A percentile compares a stretch with the other conserved stretches of the same genome.
Evolutionary conservation across 2,888 invertebrate genomes (phyloP).

Genomic region (Tigriopus californicus): DNA sequence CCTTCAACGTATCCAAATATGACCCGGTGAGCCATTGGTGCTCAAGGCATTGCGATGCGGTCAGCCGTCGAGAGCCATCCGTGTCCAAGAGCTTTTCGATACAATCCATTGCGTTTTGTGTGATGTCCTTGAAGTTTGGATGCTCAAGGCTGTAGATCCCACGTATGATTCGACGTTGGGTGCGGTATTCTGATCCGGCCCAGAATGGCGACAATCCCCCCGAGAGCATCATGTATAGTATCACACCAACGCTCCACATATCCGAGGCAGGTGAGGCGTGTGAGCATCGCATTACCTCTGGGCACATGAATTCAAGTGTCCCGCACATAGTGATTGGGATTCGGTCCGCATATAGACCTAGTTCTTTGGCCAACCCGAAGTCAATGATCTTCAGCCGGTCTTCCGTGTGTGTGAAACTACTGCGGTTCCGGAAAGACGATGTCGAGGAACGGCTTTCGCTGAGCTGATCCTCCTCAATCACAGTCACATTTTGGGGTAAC

Average conservation of each 20-base stretch:
- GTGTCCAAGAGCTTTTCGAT: neutral
- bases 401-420: neutral
- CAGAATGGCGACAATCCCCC: constrained; percentile 14
- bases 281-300: constrained; percentile 10
- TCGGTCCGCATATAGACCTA: constrained; percentile 36
- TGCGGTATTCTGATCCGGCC: constrained; percentile 9
- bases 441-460: neutral
- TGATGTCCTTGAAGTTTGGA: neutral
- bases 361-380: constrained; percentile 64
- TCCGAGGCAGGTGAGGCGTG: constrained; percentile 2
- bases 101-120: neutral
- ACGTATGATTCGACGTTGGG: neutral
- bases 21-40: constrained; percentile 11
- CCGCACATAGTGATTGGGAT: constrained; percentile 25
- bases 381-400: constrained; percentile 54
- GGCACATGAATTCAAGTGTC: constrained; percentile 13
- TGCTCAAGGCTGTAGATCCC: neutral
- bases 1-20: constrained; percentile 8
- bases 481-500: neutral
- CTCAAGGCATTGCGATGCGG: neutral
- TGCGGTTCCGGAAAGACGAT: neutral
- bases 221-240: constrained; percentile 11
- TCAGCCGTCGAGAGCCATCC: neutral
- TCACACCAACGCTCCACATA: constrained; percentile 15
- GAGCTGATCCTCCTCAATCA: no score